Percentiles rank a stretch among this genome's conserved stretches.
phyloP scores from a whole-genome alignment of 2,888 invertebrate genomes.

The Junonia oenone region DNA sequence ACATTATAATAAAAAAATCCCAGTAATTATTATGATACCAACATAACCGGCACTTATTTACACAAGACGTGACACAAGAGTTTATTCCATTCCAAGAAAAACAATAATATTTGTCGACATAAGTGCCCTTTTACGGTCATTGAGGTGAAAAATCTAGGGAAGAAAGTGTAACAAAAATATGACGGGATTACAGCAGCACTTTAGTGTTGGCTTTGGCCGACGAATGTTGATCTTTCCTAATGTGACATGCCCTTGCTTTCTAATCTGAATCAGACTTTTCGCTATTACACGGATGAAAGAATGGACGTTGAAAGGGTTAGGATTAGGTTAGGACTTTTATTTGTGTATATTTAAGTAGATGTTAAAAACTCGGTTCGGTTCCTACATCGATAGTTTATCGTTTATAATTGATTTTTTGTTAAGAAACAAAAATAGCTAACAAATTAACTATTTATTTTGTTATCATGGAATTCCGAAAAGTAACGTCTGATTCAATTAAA shows the following conservation, averaged over 20 bases:
- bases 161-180: conserved; percentile 1
- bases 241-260: not conserved
- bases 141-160: conserved; percentile 1
- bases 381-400: not conserved
- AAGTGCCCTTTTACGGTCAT: not conserved
- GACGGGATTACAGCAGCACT: not conserved
- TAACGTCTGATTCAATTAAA: too few relatives aligned
- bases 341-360: not conserved
- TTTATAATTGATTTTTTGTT: not conserved
- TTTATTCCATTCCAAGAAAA: not conserved
- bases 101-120: conserved; percentile 5
- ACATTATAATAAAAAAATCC: not conserved
- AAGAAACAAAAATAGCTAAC: too few relatives aligned
- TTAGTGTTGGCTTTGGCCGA: conserved; percentile 7
- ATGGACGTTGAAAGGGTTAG: not conserved
- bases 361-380: not conserved
- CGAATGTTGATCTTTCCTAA: not conserved
- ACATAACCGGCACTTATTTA: not conserved
- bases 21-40: not conserved
- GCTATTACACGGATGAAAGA: not conserved
- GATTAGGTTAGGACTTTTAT: not conserved
- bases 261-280: conserved; percentile 1
- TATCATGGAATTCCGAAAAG: too few relatives aligned
- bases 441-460: too few relatives aligned
- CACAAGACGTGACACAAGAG: not conserved